phyloP scores from a whole-genome alignment of 1,140 invertebrate genomes.

The Centruroides sculpturatus region DNA sequence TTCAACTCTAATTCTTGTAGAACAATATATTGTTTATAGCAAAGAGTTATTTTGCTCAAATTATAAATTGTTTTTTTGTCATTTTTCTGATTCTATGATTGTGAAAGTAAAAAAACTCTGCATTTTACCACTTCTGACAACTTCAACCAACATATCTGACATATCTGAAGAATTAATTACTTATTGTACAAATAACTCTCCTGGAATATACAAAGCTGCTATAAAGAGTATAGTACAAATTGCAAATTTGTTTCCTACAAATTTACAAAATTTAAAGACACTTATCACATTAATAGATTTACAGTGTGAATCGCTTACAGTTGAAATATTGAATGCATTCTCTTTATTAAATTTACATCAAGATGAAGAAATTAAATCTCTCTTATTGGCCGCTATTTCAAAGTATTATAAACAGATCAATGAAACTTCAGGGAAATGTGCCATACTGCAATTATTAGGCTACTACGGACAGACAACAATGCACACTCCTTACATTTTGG shows the following conservation, averaged over 20 bases:
- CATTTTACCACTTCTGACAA: neutral
- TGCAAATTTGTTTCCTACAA: neutral
- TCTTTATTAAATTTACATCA: neutral
- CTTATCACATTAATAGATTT: constrained; percentile 5
- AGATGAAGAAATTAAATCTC: neutral
- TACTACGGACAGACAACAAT: constrained; percentile 3
- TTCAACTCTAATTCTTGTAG: neutral
- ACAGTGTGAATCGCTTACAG: constrained; percentile 1
- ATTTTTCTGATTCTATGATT: neutral
- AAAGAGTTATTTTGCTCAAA: neutral
- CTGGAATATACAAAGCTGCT: constrained; percentile 2
- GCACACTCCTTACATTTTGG: constrained; percentile 7
- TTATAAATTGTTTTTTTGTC: constrained; percentile 2
- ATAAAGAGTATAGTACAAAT: neutral
- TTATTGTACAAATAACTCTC: neutral
- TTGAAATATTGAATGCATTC: constrained; percentile 6
- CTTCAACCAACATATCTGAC: neutral
- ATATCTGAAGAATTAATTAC: constrained; percentile 4
- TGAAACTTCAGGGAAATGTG: neutral
- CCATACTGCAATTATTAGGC: constrained; percentile 3
- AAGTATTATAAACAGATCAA: neutral
- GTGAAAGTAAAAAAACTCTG: constrained; percentile 7
- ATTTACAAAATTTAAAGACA: neutral
- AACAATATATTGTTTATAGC: neutral
- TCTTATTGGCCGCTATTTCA: neutral